Evolutionary conservation across 2,113 vertebrate species (phyloP).

Genomic region (Antechinus flavipes): DNA sequence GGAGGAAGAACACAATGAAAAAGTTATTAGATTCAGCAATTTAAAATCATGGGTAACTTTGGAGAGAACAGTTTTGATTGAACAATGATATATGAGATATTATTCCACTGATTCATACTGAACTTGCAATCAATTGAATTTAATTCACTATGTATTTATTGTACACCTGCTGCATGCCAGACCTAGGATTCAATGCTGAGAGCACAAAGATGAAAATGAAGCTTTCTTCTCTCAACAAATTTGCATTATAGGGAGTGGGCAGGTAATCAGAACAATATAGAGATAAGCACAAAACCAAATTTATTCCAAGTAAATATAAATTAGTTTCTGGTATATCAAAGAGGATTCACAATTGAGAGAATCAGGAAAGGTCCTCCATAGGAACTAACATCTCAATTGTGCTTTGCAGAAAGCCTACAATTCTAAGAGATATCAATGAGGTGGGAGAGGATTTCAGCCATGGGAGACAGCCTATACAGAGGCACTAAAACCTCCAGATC

Average conservation of each 20-base stretch:
- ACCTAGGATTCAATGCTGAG: background rate
- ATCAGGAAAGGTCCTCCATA: background rate
- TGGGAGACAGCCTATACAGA: background rate
- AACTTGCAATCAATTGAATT: background rate
- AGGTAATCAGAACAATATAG: background rate
- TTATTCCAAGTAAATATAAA: background rate
- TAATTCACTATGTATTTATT: background rate
- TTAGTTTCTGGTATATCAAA: background rate
- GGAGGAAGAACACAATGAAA: background rate
- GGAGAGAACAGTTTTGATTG: background rate
- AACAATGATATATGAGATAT: background rate
- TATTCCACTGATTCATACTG: background rate
- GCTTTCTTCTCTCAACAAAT: no score
- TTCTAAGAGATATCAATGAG: no score
- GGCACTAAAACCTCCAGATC: background rate
- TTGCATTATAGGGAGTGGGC: background rate
- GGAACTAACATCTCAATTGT: background rate
- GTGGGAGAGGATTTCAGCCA: background rate
- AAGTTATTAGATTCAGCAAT: background rate
- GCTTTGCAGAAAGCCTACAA: background rate
- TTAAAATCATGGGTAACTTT: background rate
- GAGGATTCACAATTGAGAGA: background rate
- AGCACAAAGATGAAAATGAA: background rate
- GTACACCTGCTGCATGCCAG: no score
- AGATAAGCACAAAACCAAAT: background rate